Evolutionary conservation across 2,888 invertebrate species (phyloP).

Genomic region (Thecophora atra): DNA sequence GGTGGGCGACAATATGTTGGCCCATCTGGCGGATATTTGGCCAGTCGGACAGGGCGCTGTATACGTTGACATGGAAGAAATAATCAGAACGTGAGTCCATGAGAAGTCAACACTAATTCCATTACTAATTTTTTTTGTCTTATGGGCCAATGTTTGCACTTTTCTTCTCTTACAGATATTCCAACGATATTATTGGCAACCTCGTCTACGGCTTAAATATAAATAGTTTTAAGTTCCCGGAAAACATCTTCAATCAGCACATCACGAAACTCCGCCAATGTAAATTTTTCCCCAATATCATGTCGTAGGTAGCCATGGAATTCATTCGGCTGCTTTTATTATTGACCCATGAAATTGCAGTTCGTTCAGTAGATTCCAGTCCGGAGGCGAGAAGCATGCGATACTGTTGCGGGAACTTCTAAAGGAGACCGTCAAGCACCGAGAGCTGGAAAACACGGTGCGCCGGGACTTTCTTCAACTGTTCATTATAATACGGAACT

Average conservation of each 20-base stretch:
- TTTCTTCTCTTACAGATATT: slow-evolving; percentile 57
- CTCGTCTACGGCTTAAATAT: slow-evolving; percentile 67
- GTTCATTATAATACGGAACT: slow-evolving; percentile 66
- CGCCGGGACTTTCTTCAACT: slow-evolving; percentile 67
- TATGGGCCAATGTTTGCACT: neutral
- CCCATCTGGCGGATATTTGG: slow-evolving; percentile 56
- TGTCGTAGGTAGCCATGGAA: neutral
- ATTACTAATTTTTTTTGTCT: too few species aligned
- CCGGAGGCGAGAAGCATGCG: neutral
- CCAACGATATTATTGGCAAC: slow-evolving; percentile 67
- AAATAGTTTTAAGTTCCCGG: slow-evolving; percentile 60
- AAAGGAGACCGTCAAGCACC: slow-evolving; percentile 61
- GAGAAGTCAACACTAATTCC: too few species aligned
- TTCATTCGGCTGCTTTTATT: neutral
- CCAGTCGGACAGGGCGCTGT: slow-evolving; percentile 50
- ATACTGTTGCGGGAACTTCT: slow-evolving; percentile 56
- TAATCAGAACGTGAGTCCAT: slow-evolving; percentile 54
- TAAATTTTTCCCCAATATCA: neutral
- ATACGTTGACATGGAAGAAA: slow-evolving; percentile 52
- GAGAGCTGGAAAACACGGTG: slow-evolving; percentile 63
- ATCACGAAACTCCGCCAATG: slow-evolving; percentile 41
- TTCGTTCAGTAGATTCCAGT: neutral
- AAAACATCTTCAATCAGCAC: slow-evolving; percentile 39
- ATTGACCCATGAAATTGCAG: neutral
- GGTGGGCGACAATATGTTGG: slow-evolving; percentile 69